Evolutionary conservation across 2,888 invertebrate genomes (phyloP).

Genomic region (Proisotoma minuta): DNA sequence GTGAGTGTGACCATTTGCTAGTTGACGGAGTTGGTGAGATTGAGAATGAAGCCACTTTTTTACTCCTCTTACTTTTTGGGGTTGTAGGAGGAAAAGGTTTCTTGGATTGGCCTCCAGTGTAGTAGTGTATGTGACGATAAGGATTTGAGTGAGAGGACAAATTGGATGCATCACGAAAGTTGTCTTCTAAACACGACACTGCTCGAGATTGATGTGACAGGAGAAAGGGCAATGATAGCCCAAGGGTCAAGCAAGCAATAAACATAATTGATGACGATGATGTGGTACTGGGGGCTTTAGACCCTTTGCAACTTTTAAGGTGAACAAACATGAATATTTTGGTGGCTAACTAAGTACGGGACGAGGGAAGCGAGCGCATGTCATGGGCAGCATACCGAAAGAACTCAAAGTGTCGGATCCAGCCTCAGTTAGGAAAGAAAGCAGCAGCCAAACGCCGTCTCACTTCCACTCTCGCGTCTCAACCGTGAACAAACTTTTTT

Average conservation of each 20-base stretch:
- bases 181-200: not conserved
- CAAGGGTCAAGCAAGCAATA: conserved; percentile 2
- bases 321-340: conserved; percentile 12
- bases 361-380: conserved; percentile 9
- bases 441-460: not conserved
- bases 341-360: not conserved
- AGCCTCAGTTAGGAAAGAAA: conserved; percentile 1
- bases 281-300: conserved; percentile 7
- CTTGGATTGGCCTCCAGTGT: not conserved
- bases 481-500: too few species aligned
- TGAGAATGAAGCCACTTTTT: not conserved
- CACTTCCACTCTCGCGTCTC: too few species aligned
- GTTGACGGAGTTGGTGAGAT: not conserved
- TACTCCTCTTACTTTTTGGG: not conserved
- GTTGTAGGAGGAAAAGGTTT: not conserved
- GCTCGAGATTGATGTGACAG: too few species aligned
- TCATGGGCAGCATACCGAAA: conserved; percentile 11
- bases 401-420: not conserved
- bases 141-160: not conserved
- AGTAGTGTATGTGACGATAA: not conserved
- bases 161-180: not conserved
- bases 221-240: conserved; percentile 6
- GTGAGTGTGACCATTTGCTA: not conserved
- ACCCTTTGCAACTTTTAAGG: conserved; percentile 9
- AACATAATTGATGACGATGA: conserved; percentile 10